Evolutionary conservation across 2,888 invertebrate species (phyloP).

Genomic region (Drosophila paracracens): DNA sequence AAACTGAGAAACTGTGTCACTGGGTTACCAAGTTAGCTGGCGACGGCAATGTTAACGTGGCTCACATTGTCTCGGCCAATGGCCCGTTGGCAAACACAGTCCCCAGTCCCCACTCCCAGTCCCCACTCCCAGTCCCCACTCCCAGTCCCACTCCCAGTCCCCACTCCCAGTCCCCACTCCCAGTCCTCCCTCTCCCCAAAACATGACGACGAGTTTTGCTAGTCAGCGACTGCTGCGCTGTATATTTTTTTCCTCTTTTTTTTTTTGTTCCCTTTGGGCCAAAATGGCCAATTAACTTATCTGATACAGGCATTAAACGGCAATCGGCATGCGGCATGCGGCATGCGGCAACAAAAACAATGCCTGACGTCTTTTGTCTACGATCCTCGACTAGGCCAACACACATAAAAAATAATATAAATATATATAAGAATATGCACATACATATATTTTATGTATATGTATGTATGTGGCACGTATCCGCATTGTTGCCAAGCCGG

Average conservation of each 20-base stretch:
- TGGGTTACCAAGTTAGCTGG: slow-evolving; percentile 57
- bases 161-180: background rate
- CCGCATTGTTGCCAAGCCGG: slow-evolving; percentile 59
- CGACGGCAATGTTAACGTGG: slow-evolving; percentile 31
- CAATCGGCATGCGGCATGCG: slow-evolving; percentile 22
- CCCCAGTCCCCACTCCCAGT: background rate
- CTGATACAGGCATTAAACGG: slow-evolving; percentile 55
- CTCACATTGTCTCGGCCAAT: slow-evolving; percentile 38
- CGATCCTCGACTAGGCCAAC: slow-evolving; percentile 55
- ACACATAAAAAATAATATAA: slow-evolving; percentile 3
- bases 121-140: background rate
- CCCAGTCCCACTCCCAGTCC: background rate
- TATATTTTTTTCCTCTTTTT: background rate
- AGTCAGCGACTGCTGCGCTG: slow-evolving; percentile 20
- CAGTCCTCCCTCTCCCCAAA: background rate
- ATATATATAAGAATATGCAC: background rate
- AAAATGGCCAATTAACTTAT: slow-evolving; percentile 75
- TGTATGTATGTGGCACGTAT: slow-evolving; percentile 32
- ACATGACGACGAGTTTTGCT: slow-evolving; percentile 40
- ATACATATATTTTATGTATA: background rate
- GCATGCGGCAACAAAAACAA: slow-evolving; percentile 34
- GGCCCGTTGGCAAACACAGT: slow-evolving; percentile 16
- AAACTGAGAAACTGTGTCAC: slow-evolving; percentile 61
- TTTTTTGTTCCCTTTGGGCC: slow-evolving; percentile 68
- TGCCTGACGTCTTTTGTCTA: slow-evolving; percentile 48